phyloP scores from a whole-genome alignment of 2,888 invertebrate genomes.

The Belgica antarctica region DNA sequence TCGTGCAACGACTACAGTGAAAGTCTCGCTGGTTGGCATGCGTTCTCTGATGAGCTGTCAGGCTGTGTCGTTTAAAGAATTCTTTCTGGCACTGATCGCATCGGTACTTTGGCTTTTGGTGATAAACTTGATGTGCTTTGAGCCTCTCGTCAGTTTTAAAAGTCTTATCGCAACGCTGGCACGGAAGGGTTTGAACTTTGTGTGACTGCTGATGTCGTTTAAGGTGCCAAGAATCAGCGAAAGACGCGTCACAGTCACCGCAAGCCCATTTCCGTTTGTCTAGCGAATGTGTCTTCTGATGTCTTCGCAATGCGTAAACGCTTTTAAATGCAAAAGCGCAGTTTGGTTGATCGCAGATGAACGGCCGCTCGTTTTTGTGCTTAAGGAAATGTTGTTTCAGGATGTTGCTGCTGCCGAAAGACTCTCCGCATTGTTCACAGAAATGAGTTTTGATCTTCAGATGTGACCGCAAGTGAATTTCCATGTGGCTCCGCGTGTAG shows the following conservation, averaged over 20 bases:
- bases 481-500: background rate
- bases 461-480: background rate
- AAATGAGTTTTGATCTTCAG: background rate
- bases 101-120: background rate
- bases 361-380: background rate
- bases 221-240: background rate
- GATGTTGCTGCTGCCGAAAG: background rate
- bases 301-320: background rate
- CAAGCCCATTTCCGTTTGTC: no score
- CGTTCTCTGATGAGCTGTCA: background rate
- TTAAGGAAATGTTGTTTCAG: constrained; percentile 15
- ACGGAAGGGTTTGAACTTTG: background rate
- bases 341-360: background rate
- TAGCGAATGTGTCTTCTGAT: constrained; percentile 7
- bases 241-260: no score
- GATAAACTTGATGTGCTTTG: constrained; percentile 16
- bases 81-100: background rate
- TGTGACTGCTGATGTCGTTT: constrained; percentile 6
- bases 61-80: background rate
- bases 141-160: background rate
- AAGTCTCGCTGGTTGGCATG: background rate
- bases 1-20: background rate
- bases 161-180: background rate
- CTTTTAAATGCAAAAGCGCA: background rate
- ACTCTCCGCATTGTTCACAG: background rate